Evolutionary conservation across 2,797 vertebrate species (phyloP).

Genomic region (Gymnocypris eckloni): DNA sequence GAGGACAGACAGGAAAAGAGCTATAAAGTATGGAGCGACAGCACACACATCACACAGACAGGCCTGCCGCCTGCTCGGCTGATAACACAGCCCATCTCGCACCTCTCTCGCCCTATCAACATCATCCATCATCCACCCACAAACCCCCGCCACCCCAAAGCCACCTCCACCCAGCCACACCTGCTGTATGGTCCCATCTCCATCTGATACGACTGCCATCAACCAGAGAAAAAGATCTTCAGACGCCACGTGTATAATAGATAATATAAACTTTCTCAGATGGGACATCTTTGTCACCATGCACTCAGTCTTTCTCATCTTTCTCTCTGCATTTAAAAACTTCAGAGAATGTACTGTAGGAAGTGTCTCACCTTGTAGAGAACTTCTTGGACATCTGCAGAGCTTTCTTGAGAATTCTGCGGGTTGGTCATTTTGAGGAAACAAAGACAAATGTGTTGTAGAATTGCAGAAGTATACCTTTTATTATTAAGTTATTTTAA

Average conservation of each 20-base stretch:
- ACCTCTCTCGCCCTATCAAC: constrained; percentile 77
- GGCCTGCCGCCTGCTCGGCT: constrained; percentile 79
- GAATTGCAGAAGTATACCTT: not conserved
- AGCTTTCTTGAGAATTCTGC: not conserved
- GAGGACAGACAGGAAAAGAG: constrained; percentile 77
- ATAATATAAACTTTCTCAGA: constrained; percentile 28
- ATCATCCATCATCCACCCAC: constrained; percentile 82
- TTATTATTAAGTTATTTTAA: not conserved
- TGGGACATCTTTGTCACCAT: not conserved
- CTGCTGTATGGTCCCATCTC: constrained; percentile 44
- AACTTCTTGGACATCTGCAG: not conserved
- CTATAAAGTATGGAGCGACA: constrained; percentile 84
- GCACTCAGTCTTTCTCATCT: constrained; percentile 24
- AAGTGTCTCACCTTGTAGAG: not conserved
- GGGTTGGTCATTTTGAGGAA: not conserved
- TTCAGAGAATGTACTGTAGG: not conserved
- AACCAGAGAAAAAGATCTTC: constrained; percentile 29
- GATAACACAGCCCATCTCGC: constrained; percentile 77
- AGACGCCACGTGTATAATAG: not conserved
- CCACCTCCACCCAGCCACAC: constrained; percentile 58
- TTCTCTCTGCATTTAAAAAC: not conserved
- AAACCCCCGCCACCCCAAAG: constrained; percentile 64
- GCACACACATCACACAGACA: constrained; percentile 83
- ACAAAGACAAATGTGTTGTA: not conserved
- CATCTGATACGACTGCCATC: constrained; percentile 48